These are phyloP conservation scores for Anolis sagrei DNA, from an alignment of 2,113 vertebrate species.

Conservation along the genomic window DNA sequence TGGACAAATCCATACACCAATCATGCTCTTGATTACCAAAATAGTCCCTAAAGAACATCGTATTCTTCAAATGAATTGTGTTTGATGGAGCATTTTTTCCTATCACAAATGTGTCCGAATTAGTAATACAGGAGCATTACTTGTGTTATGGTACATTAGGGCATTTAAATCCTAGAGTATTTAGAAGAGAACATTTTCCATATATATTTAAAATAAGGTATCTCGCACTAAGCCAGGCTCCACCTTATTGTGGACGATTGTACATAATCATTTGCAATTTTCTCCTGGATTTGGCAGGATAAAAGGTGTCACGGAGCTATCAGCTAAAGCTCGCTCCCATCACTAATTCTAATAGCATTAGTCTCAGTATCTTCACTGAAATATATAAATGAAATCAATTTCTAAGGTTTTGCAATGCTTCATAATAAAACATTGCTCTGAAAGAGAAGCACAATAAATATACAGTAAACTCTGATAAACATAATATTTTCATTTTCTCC, in stretches of 20 bases:
- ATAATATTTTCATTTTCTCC: background rate
- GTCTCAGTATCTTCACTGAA: background rate
- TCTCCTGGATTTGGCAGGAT: constrained; percentile 17
- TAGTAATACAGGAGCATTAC: constrained; percentile 25
- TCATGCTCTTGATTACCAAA: constrained; percentile 40
- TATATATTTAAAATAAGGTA: background rate
- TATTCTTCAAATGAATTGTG: constrained; percentile 53
- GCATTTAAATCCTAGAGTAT: constrained; percentile 28
- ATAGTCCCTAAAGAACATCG: constrained; percentile 51
- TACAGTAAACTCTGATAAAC: background rate
- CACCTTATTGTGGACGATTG: constrained; percentile 28
- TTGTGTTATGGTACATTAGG: constrained; percentile 42
- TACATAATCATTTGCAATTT: constrained; percentile 31
- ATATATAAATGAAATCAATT: constrained; percentile 12
- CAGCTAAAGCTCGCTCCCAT: background rate
- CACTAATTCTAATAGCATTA: constrained; percentile 28
- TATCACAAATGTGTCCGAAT: constrained; percentile 23
- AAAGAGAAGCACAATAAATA: constrained; percentile 16
- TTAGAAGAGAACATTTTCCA: constrained; percentile 6
- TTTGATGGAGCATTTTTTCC: constrained; percentile 33
- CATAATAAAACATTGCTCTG: background rate
- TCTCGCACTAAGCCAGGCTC: constrained; percentile 40
- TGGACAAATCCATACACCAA: constrained; percentile 55
- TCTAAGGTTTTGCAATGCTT: background rate
- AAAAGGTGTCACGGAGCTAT: constrained; percentile 27